Evolutionary conservation across 1,140 invertebrate genomes (phyloP).

Genomic region (Neodiprion fabricii): DNA sequence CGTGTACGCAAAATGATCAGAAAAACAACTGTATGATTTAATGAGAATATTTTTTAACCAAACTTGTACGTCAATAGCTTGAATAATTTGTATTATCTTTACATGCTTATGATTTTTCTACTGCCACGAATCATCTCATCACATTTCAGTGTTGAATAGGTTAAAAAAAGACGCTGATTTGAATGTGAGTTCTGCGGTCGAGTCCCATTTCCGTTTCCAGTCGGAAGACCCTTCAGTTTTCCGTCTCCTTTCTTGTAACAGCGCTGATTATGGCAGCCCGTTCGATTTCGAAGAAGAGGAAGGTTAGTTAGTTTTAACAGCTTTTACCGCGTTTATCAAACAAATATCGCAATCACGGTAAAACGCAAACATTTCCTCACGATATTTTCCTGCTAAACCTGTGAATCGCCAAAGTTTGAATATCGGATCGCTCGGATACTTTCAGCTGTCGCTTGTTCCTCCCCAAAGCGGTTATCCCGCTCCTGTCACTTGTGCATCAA

Average conservation of each 20-base stretch:
- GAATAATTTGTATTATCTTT: no score
- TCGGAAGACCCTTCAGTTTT: constrained; percentile 13
- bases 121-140: no score
- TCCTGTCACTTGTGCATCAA: no score
- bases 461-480: background rate
- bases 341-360: constrained; percentile 38
- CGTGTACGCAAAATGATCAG: no score
- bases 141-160: no score
- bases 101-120: no score
- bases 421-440: constrained; percentile 44
- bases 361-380: constrained; percentile 13
- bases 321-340: constrained; percentile 12
- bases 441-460: constrained; percentile 24
- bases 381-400: constrained; percentile 33
- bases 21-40: no score
- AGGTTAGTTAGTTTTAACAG: constrained; percentile 46
- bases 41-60: no score
- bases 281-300: constrained; percentile 57
- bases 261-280: constrained; percentile 48
- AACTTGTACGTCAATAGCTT: no score
- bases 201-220: constrained; percentile 14
- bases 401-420: constrained; percentile 7
- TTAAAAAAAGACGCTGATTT: background rate
- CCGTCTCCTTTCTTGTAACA: constrained; percentile 29
- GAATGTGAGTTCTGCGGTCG: background rate